These are phyloP conservation scores for Physocephala rufipes DNA, from an alignment of 2,888 invertebrate genomes.

Conservation along the genomic window DNA sequence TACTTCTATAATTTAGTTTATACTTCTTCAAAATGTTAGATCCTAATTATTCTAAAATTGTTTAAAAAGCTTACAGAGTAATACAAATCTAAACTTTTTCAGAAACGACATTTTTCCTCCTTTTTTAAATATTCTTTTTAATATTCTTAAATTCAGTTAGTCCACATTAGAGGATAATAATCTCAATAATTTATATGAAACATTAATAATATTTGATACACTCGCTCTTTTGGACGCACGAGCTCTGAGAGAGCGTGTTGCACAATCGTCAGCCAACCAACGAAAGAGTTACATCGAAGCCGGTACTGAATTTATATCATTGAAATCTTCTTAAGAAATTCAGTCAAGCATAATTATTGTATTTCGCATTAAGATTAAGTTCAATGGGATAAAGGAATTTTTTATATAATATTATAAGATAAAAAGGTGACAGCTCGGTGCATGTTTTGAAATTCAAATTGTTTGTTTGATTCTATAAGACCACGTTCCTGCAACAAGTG, in stretches of 20 bases:
- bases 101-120: slow-evolving; percentile 17
- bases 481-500: slow-evolving; percentile 26
- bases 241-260: not conserved
- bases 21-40: too few relatives aligned
- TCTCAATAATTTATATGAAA: not conserved
- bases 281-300: slow-evolving; percentile 21
- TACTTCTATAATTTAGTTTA: too few relatives aligned
- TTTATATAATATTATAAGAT: not conserved
- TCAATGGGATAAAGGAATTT: not conserved
- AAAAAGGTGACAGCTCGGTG: not conserved
- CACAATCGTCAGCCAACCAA: not conserved
- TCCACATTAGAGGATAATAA: not conserved
- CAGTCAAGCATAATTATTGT: slow-evolving; percentile 15
- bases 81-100: too few relatives aligned
- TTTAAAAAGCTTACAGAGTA: too few relatives aligned
- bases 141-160: not conserved
- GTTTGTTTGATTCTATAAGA: not conserved
- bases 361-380: slow-evolving; percentile 18
- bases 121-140: not conserved
- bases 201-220: not conserved
- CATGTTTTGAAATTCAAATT: not conserved
- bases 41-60: too few relatives aligned
- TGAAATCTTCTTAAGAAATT: not conserved
- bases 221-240: too few relatives aligned
- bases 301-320: slow-evolving; percentile 15